Evolutionary conservation across 2,888 invertebrate species (phyloP).

Genomic region (Serripes groenlandicus): DNA sequence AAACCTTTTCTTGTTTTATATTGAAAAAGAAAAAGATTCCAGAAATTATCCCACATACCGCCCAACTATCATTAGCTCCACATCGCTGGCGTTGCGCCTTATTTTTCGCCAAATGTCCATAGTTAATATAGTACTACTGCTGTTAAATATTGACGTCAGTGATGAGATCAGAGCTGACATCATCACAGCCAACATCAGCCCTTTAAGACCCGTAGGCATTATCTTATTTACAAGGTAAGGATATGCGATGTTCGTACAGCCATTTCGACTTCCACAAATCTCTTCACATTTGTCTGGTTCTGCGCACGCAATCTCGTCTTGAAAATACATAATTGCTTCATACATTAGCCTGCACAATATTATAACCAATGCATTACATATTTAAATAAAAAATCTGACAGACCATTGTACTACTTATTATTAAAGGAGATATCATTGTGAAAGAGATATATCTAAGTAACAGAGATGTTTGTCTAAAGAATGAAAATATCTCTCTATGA

Average conservation of each 20-base stretch:
- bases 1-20: too few species aligned
- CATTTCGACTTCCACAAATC: conserved; percentile 86
- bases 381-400: too few species aligned
- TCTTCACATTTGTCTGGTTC: conserved; percentile 85
- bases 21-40: too few species aligned
- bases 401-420: too few species aligned
- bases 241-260: conserved; percentile 88
- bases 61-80: conserved; percentile 87
- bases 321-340: too few species aligned
- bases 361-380: too few species aligned
- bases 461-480: too few species aligned
- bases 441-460: too few species aligned
- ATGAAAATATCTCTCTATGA: too few species aligned
- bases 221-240: conserved; percentile 87
- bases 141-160: conserved; percentile 88
- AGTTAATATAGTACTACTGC: conserved; percentile 87
- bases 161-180: conserved; percentile 88
- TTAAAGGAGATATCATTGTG: too few species aligned
- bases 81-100: conserved; percentile 84
- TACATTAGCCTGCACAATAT: too few species aligned
- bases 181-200: conserved; percentile 88
- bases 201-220: conserved; percentile 86
- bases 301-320: conserved; percentile 87
- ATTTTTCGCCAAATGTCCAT: conserved; percentile 87
- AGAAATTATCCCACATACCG: too few species aligned